Evolutionary conservation across 1,140 invertebrate species (phyloP), one percentile per base, ranked within the genome.

Genomic region (Papilio machaon): DNA sequence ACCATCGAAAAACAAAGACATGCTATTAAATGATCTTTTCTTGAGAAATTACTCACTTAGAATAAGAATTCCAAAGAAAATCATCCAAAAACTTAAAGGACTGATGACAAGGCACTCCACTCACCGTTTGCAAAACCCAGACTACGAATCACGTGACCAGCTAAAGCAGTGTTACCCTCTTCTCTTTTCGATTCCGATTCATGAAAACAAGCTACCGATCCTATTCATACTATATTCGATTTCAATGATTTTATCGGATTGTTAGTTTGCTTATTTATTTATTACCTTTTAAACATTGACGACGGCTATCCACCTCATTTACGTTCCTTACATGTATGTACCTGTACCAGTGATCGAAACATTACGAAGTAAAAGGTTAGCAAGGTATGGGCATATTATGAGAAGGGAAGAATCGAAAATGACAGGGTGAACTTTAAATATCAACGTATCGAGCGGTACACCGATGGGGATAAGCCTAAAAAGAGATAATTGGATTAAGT

Each of bases 81-180:
- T 93, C 93, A 94, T 94, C 94, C 93, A 95, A 95, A 95, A 94
- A 92, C 90, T 95, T 87, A 92, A 89, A 90, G 86, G 89, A 94
- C 90, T 95, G 94, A 95, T 95, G 94, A 95, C 94, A 95, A 95
- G 94, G 94, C 94, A 95, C 94, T 95, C 93, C 93, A 95, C 94
- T 94, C 93, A 94, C 94, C 93, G 93, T 94, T 94, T 94, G 92
- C 93, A 94, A 94, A 95, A 95, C 94, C 87, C 91, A 92, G 91
- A 94, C 92, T 95, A 85, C 79, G 87, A 88, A 88, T 95, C 94
- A 95, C 94, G 94, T 95, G 94, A 95, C 89, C 86, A 70, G 30
- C 64, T 35, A 82, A 64, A 82, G 19, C 15, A 70, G 81, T 86
- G 87, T 89, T 92, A 85, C 90, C 90, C 87, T 58, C 79, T 7